Conservation (phyloP, 1,140 invertebrate species). For the Drosophila busckii region DNA sequence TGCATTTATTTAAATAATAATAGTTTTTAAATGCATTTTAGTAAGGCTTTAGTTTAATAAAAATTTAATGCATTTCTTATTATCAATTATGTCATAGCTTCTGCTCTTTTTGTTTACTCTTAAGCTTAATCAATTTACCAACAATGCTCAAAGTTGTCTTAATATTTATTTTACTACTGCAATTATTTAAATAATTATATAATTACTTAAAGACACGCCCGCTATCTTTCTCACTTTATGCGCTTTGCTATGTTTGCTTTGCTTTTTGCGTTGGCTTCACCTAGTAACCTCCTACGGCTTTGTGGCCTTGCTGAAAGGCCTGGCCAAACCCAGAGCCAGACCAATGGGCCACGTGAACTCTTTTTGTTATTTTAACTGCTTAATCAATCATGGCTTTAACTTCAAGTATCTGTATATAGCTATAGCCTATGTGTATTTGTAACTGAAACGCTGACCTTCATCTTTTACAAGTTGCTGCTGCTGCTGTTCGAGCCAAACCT, state of each 20-base stretch:
- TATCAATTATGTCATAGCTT: too few species aligned
- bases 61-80: too few species aligned
- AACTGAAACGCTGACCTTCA: slow-evolving; percentile 68
- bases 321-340: slow-evolving; percentile 26
- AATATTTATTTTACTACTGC: too few species aligned
- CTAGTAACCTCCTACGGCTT: slow-evolving; percentile 18
- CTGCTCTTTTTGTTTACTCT: too few species aligned
- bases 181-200: too few species aligned
- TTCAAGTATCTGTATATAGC: slow-evolving; percentile 28
- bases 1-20: too few species aligned
- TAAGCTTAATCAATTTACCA: too few species aligned
- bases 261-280: slow-evolving; percentile 9
- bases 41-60: too few species aligned
- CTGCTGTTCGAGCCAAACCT: slow-evolving; percentile 51
- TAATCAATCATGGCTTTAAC: slow-evolving; percentile 63
- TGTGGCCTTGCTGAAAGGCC: slow-evolving; percentile 16
- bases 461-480: slow-evolving; percentile 56
- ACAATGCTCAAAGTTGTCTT: too few species aligned
- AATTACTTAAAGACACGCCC: too few species aligned
- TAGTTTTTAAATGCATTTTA: too few species aligned
- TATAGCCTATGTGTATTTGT: slow-evolving; percentile 15
- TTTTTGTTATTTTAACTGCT: slow-evolving; percentile 49
- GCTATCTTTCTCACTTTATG: too few species aligned
- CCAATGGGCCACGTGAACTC: slow-evolving; percentile 52
- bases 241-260: slow-evolving; percentile 26